Evolutionary conservation across 1,140 invertebrate genomes (phyloP).

Genomic region (Coptotermes formosanus): DNA sequence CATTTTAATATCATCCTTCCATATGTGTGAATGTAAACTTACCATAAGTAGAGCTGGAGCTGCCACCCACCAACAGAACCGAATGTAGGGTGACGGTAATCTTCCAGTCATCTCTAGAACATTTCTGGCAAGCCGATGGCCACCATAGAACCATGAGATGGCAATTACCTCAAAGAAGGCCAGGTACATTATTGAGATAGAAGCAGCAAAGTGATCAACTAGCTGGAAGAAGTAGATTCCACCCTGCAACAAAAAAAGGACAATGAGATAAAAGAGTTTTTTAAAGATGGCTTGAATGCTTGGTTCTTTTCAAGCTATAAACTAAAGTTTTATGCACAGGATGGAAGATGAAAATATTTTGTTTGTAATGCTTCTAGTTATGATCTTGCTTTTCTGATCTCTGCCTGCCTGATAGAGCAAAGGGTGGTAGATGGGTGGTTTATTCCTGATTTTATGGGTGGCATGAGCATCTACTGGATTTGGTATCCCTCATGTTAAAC

Average conservation of each 20-base stretch:
- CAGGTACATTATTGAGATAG: conserved; percentile 86
- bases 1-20: background rate
- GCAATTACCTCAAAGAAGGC: conserved; percentile 90
- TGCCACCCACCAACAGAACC: conserved; percentile 79
- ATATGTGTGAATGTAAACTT: conserved; percentile 42
- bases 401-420: no score
- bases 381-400: no score
- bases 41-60: conserved; percentile 79
- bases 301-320: no score
- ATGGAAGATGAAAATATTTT: no score
- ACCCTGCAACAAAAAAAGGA: conserved; percentile 58
- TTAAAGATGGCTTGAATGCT: no score
- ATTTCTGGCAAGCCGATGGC: conserved; percentile 72
- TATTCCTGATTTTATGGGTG: no score
- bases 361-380: no score
- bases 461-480: no score
- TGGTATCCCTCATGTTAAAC: no score
- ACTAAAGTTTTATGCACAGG: no score
- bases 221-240: conserved; percentile 92
- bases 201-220: conserved; percentile 89
- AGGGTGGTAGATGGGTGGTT: no score
- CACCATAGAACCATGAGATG: conserved; percentile 90
- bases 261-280: background rate
- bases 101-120: conserved; percentile 85
- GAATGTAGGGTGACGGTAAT: conserved; percentile 75